These are phyloP conservation scores for Drosophila percnosoma DNA, from an alignment of 2,888 invertebrate genomes.

Conservation along the genomic window DNA sequence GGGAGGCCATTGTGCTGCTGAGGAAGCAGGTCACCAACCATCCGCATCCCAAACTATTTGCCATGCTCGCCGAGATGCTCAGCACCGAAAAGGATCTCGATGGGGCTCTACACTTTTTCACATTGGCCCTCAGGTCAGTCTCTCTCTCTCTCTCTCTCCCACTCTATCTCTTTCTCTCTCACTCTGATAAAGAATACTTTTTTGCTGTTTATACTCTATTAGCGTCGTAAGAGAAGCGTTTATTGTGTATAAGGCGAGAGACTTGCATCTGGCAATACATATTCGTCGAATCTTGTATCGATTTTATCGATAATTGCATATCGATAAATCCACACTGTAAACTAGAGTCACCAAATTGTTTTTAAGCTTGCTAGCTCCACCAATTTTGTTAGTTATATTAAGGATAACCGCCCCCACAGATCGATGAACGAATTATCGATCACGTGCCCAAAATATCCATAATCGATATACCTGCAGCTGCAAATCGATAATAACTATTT, in stretches of 20 bases:
- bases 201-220: background rate
- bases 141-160: background rate
- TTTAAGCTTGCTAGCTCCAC: background rate
- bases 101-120: conserved; percentile 83
- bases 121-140: conserved; percentile 80
- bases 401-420: background rate
- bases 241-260: background rate
- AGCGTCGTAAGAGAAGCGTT: background rate
- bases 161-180: background rate
- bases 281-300: background rate
- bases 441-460: background rate
- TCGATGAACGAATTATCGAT: background rate
- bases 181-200: background rate
- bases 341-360: background rate
- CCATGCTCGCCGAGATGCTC: conserved; percentile 82
- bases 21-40: conserved; percentile 87
- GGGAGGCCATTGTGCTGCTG: conserved; percentile 89
- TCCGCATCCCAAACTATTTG: conserved; percentile 82
- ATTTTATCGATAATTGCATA: background rate
- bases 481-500: background rate
- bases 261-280: background rate
- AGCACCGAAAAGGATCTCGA: conserved; percentile 79
- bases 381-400: background rate
- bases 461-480: background rate
- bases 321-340: background rate